phyloP scores from a whole-genome alignment of 2,888 invertebrate species.

The Atrina japonica region DNA sequence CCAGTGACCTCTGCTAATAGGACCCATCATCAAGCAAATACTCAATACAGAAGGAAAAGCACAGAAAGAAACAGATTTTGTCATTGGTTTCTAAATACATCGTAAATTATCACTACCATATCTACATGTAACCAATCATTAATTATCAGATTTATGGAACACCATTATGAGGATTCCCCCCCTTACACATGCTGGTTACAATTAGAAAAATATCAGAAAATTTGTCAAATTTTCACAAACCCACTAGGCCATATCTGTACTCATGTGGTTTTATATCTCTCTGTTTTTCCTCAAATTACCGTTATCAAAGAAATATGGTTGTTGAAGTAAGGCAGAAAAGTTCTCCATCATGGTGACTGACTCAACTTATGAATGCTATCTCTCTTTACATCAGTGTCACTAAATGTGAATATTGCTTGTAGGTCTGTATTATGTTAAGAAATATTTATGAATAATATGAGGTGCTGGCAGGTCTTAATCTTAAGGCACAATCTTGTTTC shows the following conservation, averaged over 20 bases:
- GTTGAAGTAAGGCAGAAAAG: neutral
- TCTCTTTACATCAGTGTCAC: slow-evolving; percentile 1
- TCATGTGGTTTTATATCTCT: slow-evolving; percentile 3
- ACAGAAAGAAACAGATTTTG: too few species aligned
- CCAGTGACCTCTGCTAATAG: too few species aligned
- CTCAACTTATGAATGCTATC: neutral
- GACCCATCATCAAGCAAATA: too few species aligned
- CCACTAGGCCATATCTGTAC: neutral
- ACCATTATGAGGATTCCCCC: too few species aligned
- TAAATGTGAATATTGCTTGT: neutral
- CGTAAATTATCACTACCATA: too few species aligned
- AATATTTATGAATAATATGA: slow-evolving; percentile 12
- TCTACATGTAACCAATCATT: too few species aligned
- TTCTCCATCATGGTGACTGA: neutral
- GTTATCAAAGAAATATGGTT: slow-evolving; percentile 2
- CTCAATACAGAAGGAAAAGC: too few species aligned
- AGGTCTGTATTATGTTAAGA: slow-evolving; percentile 1
- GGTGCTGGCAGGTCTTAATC: neutral
- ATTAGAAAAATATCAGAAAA: slow-evolving; percentile 21
- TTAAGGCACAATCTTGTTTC: too few species aligned
- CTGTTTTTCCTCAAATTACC: slow-evolving; percentile 5
- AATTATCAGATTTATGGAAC: too few species aligned
- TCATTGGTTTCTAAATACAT: too few species aligned
- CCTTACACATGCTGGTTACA: slow-evolving; percentile 7
- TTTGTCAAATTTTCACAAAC: slow-evolving; percentile 22